Base-by-base conservation (phyloP, 2,113 vertebrate species). In the Gnathonemus echidnorhynchus region DNA sequence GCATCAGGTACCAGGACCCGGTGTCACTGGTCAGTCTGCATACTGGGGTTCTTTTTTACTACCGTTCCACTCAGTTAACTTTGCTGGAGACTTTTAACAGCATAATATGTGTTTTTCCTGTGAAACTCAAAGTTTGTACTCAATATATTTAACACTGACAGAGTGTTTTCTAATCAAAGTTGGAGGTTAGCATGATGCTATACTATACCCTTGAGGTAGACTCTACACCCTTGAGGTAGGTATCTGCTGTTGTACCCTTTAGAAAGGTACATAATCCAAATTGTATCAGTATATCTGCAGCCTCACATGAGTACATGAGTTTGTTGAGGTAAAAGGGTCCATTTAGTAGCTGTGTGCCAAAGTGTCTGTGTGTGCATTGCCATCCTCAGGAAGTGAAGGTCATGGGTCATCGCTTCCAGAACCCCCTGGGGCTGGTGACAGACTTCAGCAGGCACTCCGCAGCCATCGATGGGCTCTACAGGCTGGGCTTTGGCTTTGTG, bases 371-470 rank as follows among this genome's bases (percentile, higher is more conserved):
- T 84, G 91, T 3, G n/a, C 83, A 27, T 42, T 88, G 2, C 53
- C 88, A 5, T 91, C 86, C 11, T 0, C 93, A 99, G 98, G 97
- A 97, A 94, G 95, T 97, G 48, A 95, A 90, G 1, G 95, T 97
- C 24, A 91, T 99, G 1, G 98, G 98, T 46, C 94, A 92, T 46
- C 96, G 93, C 35, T 99, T 99, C 94, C 92, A 94, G 93, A 99
- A 99, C 92, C 98, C 98, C 0, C 66, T 99, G 89, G 98, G 98
- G 9, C 94, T 99, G 58, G 98, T 98, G 0, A 98, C 98, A 0
- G 98, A 98, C 27, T 99, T 99, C 15, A 98, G 99, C 93, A 99
- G 99, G 92, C 95, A 99, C 0, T 97, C 95, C 0, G 97, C 98
- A 91, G 98, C 98, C 0, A 95, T 99, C 89, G 98, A 99, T 0